A percentile compares a stretch with the other conserved stretches of the same genome.
These are phyloP conservation scores for Scartelaos histophorus DNA, from an alignment of 2,113 vertebrate species.

Conservation along the genomic window DNA sequence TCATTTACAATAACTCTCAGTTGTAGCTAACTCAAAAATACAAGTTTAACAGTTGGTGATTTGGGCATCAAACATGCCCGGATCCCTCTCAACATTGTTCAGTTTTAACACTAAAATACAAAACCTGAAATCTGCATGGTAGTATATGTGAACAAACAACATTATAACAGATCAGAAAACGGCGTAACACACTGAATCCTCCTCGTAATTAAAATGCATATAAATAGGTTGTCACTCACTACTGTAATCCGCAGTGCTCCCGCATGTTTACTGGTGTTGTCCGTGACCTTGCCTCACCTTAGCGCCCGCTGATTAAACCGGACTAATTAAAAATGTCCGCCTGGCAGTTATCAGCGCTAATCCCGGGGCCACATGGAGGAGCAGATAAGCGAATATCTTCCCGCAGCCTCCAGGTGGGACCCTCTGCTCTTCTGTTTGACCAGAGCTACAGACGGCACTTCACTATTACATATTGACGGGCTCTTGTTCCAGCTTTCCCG, in stretches of 20 bases:
- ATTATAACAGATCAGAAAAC: too few relatives aligned
- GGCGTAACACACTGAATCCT: too few relatives aligned
- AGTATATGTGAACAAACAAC: too few relatives aligned
- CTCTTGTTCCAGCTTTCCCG: slow-evolving; percentile 13
- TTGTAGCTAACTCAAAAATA: too few relatives aligned
- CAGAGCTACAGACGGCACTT: slow-evolving; percentile 18
- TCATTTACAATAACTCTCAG: too few relatives aligned
- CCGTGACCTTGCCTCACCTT: slow-evolving; percentile 9
- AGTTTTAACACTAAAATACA: too few relatives aligned
- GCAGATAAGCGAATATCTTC: slow-evolving; percentile 26
- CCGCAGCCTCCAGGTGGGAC: slow-evolving; percentile 29
- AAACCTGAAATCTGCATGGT: too few relatives aligned
- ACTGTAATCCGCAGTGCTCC: not conserved
- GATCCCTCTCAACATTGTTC: too few relatives aligned
- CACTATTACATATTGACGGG: not conserved
- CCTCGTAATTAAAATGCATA: not conserved
- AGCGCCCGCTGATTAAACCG: slow-evolving; percentile 16
- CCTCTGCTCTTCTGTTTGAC: slow-evolving; percentile 40
- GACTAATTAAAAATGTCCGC: slow-evolving; percentile 15
- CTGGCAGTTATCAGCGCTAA: slow-evolving; percentile 30
- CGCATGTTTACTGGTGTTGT: not conserved
- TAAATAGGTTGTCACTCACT: not conserved
- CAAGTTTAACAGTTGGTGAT: too few relatives aligned
- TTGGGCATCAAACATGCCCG: too few relatives aligned
- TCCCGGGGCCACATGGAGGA: slow-evolving; percentile 14